phyloP scores from a whole-genome alignment of 2,888 invertebrate species.

The Heteromurus nitidus region DNA sequence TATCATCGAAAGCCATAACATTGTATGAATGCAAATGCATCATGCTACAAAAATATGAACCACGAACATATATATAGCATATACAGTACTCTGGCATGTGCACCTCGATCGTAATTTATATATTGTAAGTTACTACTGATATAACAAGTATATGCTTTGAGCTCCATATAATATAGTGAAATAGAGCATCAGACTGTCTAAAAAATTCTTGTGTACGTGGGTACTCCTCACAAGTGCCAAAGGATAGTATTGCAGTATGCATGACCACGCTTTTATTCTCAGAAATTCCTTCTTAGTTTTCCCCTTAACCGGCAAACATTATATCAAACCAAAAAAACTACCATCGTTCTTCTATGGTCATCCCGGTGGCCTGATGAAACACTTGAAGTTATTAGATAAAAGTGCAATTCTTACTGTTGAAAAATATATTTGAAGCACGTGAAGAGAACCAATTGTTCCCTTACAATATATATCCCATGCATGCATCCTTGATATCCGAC shows the following conservation, averaged over 20 bases:
- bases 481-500: too few relatives aligned
- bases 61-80: not conserved
- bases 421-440: too few relatives aligned
- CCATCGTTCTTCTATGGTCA: slow-evolving; percentile 1
- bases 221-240: not conserved
- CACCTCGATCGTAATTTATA: too few relatives aligned
- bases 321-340: not conserved
- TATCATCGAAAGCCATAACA: slow-evolving; percentile 28
- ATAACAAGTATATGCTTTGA: too few relatives aligned
- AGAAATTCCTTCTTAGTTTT: too few relatives aligned
- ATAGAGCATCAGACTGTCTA: not conserved
- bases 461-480: too few relatives aligned
- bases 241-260: slow-evolving; percentile 11
- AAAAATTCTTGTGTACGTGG: not conserved
- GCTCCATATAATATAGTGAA: too few relatives aligned
- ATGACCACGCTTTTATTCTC: not conserved
- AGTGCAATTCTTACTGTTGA: too few relatives aligned
- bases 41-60: not conserved
- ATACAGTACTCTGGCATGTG: not conserved
- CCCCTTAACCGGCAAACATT: too few relatives aligned
- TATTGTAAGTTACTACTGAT: too few relatives aligned
- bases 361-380: not conserved
- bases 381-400: too few relatives aligned
- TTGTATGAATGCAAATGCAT: slow-evolving; percentile 23
- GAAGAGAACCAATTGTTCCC: too few relatives aligned